These are phyloP conservation scores for Typhlichthys subterraneus DNA, from an alignment of 2,797 vertebrate genomes.

Conservation along the genomic window DNA sequence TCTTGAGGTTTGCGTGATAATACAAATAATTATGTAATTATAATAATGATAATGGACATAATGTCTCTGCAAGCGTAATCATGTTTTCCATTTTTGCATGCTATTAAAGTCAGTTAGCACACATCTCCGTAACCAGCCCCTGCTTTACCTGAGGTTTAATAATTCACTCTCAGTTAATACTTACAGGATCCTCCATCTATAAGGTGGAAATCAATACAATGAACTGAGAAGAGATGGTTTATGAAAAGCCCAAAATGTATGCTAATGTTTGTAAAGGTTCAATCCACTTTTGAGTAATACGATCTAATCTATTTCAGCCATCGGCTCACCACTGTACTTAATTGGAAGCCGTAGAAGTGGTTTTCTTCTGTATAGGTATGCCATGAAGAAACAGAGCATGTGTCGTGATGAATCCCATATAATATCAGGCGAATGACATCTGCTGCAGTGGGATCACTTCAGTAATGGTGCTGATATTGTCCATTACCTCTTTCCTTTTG, in stretches of 20 bases:
- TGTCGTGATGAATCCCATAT: not conserved
- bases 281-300: not conserved
- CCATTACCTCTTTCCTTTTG: constrained; percentile 92
- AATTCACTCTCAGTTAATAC: constrained; percentile 58
- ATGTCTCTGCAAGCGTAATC: not conserved
- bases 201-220: constrained; percentile 45
- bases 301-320: too few species aligned
- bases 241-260: not conserved
- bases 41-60: too few species aligned
- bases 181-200: constrained; percentile 71
- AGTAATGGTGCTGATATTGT: not conserved
- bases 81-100: constrained; percentile 41
- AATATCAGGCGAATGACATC: not conserved
- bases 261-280: too few species aligned
- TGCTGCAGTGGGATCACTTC: not conserved
- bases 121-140: constrained; percentile 19
- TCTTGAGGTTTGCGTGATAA: too few species aligned
- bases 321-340: too few species aligned
- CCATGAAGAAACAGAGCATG: not conserved
- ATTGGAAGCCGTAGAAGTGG: too few species aligned
- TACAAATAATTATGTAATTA: too few species aligned
- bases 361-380: too few species aligned
- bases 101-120: constrained; percentile 32
- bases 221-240: constrained; percentile 29
- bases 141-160: constrained; percentile 54